phyloP scores from a whole-genome alignment of 2,888 invertebrate genomes.

The Acanthopleura granulata region DNA sequence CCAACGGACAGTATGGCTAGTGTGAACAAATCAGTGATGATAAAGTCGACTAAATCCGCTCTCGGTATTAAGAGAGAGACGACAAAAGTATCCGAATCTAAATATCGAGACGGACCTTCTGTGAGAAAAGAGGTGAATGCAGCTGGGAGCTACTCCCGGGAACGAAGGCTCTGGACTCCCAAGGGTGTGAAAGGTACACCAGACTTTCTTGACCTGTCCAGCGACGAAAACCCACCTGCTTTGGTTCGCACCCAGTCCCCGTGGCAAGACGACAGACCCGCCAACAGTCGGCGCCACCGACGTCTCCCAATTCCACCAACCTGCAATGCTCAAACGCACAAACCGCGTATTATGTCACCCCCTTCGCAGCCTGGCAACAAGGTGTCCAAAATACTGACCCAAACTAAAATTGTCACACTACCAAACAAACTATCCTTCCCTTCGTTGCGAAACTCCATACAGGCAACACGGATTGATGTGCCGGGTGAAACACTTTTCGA shows the following conservation, averaged over 20 bases:
- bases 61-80: conserved; percentile 24
- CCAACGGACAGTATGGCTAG: conserved; percentile 25
- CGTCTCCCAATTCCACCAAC: neutral
- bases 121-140: conserved; percentile 32
- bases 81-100: conserved; percentile 29
- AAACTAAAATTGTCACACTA: conserved; percentile 9
- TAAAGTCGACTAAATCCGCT: conserved; percentile 26
- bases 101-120: conserved; percentile 7
- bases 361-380: neutral
- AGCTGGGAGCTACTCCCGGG: conserved; percentile 43
- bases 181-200: too few relatives aligned
- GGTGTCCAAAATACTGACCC: neutral
- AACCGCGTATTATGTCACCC: conserved; percentile 20
- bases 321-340: neutral
- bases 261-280: conserved; percentile 17
- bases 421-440: conserved; percentile 19
- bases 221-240: conserved; percentile 1
- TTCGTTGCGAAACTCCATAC: neutral
- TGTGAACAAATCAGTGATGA: conserved; percentile 7
- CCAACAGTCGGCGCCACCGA: conserved; percentile 4
- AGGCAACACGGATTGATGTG: conserved; percentile 1
- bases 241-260: conserved; percentile 18
- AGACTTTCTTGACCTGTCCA: neutral
- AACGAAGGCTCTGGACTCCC: conserved; percentile 40
- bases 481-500: neutral